Evolutionary conservation across 2,113 vertebrate species (phyloP).

Genomic region (Tetrax tetrax): DNA sequence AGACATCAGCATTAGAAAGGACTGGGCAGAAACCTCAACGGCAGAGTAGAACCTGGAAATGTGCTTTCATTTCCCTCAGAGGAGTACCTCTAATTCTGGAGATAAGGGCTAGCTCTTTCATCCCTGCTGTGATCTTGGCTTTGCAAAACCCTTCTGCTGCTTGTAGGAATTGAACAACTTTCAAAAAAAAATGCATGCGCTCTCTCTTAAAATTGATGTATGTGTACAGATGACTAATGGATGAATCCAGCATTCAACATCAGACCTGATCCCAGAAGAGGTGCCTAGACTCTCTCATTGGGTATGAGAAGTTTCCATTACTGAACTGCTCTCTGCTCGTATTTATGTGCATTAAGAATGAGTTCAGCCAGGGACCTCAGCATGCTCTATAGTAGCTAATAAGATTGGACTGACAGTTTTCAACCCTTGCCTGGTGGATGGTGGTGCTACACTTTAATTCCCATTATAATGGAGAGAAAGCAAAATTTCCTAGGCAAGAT

Average conservation of each 20-base stretch:
- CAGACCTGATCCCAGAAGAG: not conserved
- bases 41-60: not conserved
- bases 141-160: not conserved
- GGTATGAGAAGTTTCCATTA: not conserved
- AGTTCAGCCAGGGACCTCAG: not conserved
- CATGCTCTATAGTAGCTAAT: not conserved
- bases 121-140: not conserved
- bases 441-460: not conserved
- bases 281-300: not conserved
- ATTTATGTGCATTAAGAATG: not conserved
- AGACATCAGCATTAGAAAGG: not conserved
- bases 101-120: not conserved
- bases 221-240: not conserved
- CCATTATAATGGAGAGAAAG: not conserved
- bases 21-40: not conserved
- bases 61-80: not conserved
- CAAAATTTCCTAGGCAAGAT: not conserved
- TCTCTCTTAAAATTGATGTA: not conserved
- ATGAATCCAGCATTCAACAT: not conserved
- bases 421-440: not conserved
- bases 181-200: not conserved
- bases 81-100: not conserved
- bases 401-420: not conserved
- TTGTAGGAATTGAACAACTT: not conserved
- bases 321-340: not conserved